Conservation (phyloP, 2,113 vertebrate species). For the Campylomormyrus numenius region DNA sequence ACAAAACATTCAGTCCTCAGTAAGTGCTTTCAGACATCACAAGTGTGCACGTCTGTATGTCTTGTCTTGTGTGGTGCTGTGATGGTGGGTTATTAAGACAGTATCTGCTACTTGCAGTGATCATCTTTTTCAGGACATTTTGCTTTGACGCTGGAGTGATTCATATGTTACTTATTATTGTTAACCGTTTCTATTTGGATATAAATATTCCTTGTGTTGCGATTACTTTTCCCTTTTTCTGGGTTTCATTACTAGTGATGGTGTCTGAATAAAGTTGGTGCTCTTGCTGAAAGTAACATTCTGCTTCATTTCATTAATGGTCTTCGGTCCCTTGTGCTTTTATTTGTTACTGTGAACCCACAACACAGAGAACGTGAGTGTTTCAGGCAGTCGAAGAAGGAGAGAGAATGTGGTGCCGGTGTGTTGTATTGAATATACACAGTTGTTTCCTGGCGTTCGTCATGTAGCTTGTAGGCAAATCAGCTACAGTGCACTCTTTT, state of each 20-base stretch:
- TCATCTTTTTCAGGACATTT: not conserved
- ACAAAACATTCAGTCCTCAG: not conserved
- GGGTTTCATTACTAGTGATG: constrained; percentile 41
- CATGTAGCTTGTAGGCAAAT: not conserved
- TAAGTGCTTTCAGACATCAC: not conserved
- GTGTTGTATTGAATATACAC: not conserved
- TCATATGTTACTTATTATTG: not conserved
- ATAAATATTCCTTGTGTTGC: constrained; percentile 19
- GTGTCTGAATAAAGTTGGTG: constrained; percentile 54
- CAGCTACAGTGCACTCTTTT: not conserved
- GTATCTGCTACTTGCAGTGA: not conserved
- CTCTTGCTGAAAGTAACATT: constrained; percentile 32
- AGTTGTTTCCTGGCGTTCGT: not conserved
- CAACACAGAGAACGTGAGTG: not conserved
- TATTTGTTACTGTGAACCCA: not conserved
- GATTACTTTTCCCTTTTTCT: constrained; percentile 22
- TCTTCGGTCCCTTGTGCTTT: not conserved
- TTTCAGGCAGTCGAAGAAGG: not conserved
- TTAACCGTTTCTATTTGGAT: not conserved
- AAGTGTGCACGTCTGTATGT: not conserved
- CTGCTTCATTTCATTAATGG: not conserved
- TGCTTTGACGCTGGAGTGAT: not conserved
- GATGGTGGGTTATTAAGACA: not conserved
- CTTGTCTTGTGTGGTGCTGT: not conserved
- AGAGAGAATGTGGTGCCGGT: not conserved